Base-by-base conservation (phyloP, 2,888 invertebrate species). In the Phyto melanocephala region DNA sequence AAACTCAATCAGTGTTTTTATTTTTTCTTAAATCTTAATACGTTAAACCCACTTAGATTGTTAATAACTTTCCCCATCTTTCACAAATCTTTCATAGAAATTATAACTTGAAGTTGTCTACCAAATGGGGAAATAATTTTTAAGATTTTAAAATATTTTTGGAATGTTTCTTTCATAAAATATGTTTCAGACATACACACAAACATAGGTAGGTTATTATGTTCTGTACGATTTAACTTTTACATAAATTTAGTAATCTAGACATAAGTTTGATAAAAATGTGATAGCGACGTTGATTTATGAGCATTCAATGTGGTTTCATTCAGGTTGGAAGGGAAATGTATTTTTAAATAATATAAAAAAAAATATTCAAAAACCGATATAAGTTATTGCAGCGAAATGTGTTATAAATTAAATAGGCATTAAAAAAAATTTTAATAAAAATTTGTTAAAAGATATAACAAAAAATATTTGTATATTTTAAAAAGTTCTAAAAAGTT, bases 211-310 rank as follows among this genome's bases (percentile, higher is more conserved):
- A 42, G 72, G 62, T 52, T 74, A 40, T 1, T 33, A 42, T 60
- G 3, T 10, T 33, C 2, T 7, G 45, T 71, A 10, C 50, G n/a
- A 50, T 60, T 72, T 40, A 8, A 22, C 3, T 58, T 75, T 37
- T 24, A 56, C 45, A 75, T 56, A 74, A 42, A 63, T 67, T 74
- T 63, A 40, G 15, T 10, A 42, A n/a, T 42, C 40, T 52, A 7
- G 40, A 62, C 28, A 72, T 52, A 52, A 10, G 28, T 72, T 62
- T 56, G 45, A 56, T 54, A 75, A 56, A 75, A 28, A n/a, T 13
- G 28, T 65, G 35, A 75, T 65, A 47, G 54, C 4, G 65, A 20
- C 17, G 37, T 13, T 58, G 65, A 75, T 75, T 75, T 75, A 75
- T 75, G 65, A 37, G 56, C 10, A 24, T 15, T 24, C 56, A 58